phyloP scores from a whole-genome alignment of 92 coral and sea anemone species.

The Bergia sp. region DNA sequence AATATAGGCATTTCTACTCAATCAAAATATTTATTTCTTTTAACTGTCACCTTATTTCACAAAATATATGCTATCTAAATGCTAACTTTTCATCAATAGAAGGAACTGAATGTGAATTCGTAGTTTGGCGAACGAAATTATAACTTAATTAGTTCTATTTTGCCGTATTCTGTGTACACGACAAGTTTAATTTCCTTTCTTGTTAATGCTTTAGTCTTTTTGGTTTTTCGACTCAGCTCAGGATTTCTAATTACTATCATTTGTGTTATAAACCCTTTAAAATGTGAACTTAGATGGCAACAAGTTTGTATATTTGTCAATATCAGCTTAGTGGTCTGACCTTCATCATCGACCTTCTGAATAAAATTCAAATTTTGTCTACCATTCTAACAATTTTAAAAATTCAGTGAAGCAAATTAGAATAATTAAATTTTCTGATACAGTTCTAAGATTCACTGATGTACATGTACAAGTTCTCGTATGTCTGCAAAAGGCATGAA shows the following conservation, averaged over 20 bases:
- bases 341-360: background rate
- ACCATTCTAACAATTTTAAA: background rate
- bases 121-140: background rate
- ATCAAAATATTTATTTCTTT: conserved; percentile 7
- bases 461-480: too few relatives aligned
- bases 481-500: too few relatives aligned
- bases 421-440: too few relatives aligned
- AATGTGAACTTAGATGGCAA: background rate
- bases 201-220: background rate
- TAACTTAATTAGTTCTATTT: conserved; percentile 9
- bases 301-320: background rate
- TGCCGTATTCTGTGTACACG: background rate
- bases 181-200: background rate
- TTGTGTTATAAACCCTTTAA: background rate
- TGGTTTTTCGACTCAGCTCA: background rate
- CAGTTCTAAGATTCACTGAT: too few relatives aligned
- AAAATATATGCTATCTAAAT: background rate
- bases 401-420: background rate
- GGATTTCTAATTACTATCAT: background rate
- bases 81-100: conserved; percentile 10
- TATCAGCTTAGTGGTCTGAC: background rate
- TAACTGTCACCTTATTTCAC: conserved; percentile 13
- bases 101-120: conserved; percentile 19
- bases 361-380: background rate
- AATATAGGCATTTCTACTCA: conserved; percentile 2